A percentile compares a stretch with the other conserved stretches of the same genome.
Evolutionary conservation across 1,140 invertebrate genomes (phyloP).

Genomic region (Idris sp.): DNA sequence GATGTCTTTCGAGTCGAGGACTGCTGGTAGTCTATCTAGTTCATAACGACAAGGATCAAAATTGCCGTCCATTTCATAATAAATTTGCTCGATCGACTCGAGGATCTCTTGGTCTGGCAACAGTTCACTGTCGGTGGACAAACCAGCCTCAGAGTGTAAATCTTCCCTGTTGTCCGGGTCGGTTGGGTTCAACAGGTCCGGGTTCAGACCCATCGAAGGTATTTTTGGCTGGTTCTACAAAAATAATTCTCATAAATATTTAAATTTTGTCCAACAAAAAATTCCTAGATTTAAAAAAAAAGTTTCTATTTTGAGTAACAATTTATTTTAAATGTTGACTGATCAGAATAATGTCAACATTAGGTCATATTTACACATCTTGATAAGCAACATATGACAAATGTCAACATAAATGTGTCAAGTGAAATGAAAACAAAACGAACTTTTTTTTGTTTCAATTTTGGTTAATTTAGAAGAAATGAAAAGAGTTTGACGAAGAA

Average conservation of each 20-base stretch:
- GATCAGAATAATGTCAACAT: too few species aligned
- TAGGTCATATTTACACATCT: too few species aligned
- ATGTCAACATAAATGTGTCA: neutral
- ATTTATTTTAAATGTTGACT: too few species aligned
- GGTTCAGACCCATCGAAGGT: constrained; percentile 73
- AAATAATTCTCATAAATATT: too few species aligned
- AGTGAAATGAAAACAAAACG: neutral
- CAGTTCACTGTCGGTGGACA: constrained; percentile 62
- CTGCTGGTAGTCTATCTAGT: constrained; percentile 83
- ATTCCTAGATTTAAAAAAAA: too few species aligned
- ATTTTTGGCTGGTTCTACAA: constrained; percentile 70
- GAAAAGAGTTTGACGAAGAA: too few species aligned
- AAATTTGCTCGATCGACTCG: constrained; percentile 84
- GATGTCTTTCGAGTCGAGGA: constrained; percentile 83
- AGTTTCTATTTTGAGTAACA: too few species aligned
- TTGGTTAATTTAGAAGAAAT: too few species aligned
- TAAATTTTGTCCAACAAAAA: too few species aligned
- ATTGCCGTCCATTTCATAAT: constrained; percentile 80
- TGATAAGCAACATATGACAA: too few species aligned
- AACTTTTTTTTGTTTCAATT: too few species aligned
- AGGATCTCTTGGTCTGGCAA: constrained; percentile 85
- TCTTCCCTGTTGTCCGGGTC: constrained; percentile 63
- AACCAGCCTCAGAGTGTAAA: constrained; percentile 64
- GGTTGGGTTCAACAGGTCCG: constrained; percentile 69
- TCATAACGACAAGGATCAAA: constrained; percentile 85